Conservation (phyloP, 35 echinoderm and acorn worm species). For the Heliocidaris tuberculata region DNA sequence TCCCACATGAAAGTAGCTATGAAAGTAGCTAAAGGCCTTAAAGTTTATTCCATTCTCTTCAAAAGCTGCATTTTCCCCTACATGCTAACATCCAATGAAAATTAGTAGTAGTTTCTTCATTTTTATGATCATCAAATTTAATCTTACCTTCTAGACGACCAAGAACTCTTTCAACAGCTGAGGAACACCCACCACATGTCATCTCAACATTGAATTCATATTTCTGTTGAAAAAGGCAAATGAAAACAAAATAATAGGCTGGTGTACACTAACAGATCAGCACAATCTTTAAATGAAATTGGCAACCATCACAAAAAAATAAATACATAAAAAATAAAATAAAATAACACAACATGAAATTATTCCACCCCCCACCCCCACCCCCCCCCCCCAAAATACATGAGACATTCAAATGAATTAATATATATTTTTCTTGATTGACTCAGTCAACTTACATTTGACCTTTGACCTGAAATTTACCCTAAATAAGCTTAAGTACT, state of each 20-base stretch:
- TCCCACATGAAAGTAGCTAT: too few species aligned
- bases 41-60: not conserved
- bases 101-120: not conserved
- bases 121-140: not conserved
- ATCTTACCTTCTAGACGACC: slow-evolving; percentile 45
- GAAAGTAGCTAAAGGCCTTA: not conserved
- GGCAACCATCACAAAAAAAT: not conserved
- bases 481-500: too few species aligned
- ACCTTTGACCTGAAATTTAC: too few species aligned
- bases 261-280: not conserved
- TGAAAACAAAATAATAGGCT: not conserved
- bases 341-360: not conserved
- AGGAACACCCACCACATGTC: slow-evolving; percentile 78
- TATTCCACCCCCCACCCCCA: not conserved
- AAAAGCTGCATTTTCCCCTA: not conserved
- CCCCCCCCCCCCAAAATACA: not conserved
- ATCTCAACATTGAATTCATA: slow-evolving; percentile 79
- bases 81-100: not conserved
- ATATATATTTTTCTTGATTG: too few species aligned
- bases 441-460: too few species aligned
- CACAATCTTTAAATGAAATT: not conserved
- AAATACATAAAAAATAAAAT: not conserved
- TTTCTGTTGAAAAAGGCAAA: slow-evolving; percentile 50
- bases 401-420: not conserved
- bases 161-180: slow-evolving; percentile 66